Base-by-base conservation (phyloP, 2,888 invertebrate species). In the Cephus spinipes region DNA sequence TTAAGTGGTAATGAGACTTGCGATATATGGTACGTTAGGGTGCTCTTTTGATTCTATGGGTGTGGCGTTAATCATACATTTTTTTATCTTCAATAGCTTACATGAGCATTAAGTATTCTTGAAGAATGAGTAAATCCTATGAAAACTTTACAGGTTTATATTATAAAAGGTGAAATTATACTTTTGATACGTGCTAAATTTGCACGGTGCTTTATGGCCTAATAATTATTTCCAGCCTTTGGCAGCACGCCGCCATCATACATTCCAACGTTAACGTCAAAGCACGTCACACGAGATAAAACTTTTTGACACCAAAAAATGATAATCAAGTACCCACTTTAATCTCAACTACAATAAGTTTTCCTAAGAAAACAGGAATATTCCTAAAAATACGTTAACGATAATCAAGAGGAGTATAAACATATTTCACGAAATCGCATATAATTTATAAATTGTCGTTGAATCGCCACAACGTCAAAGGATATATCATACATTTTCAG, bases 221-320 rank as follows among this genome's bases (percentile, higher is more conserved):
- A 90, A 90, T 90, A 90, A 90, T 91, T 91, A 90, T 88, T 90
- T 90, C 89, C 89, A 89, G 88, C 88, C 88, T 87, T 89, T 87
- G 87, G 81, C 82, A 83, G 79, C 71, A 69, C 68, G 73, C 71
- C 36, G 74, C 32, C 15, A 4, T 76, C 34, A 34, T 12, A 71
- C 12, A 3, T 71, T 31, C 32, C 31, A 71, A 71, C 32, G 31
- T 23, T 55, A 55, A 23, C 71, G 71, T 11, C 31, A 31, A 31
- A 71, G 30, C 23, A 30, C 79, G 77, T 77, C 76, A 68, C 73
- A 82, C 78, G 79, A 74, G 78, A 79, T 79, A 76, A 78, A 69
- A 73, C 69, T 69, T 11, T 68, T 40, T 32, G 30, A 69, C 78
- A 36, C 35, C 75, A 77, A 75, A 79, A 80, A 80, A 82, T 81